Conservation (phyloP, 2,113 vertebrate genomes). For the Pomatostomus ruficeps region DNA sequence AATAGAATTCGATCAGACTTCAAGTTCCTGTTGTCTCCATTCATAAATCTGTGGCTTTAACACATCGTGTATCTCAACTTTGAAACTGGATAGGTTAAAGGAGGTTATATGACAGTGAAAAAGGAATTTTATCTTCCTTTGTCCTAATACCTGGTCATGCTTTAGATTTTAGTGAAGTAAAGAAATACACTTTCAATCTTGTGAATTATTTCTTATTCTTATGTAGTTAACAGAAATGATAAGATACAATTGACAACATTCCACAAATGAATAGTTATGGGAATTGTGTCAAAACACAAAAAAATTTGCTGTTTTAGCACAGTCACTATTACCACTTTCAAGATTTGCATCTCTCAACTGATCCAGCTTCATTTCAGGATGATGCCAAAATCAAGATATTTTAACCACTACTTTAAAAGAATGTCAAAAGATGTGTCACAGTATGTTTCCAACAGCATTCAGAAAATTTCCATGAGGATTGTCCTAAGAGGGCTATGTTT, state of each 20-base stretch:
- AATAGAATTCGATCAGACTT: neutral
- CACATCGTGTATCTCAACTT: neutral
- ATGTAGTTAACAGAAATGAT: neutral
- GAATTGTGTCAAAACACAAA: neutral
- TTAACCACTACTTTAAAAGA: neutral
- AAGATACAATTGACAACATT: neutral
- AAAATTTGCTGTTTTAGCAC: neutral
- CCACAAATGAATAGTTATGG: neutral
- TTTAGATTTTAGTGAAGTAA: neutral
- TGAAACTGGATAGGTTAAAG: neutral
- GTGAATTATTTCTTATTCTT: neutral
- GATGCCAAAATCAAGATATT: neutral
- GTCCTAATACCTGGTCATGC: rapidly evolving
- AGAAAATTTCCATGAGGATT: neutral
- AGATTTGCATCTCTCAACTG: neutral
- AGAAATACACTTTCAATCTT: neutral
- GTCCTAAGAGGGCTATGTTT: neutral
- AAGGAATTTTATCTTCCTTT: neutral
- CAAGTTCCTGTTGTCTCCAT: neutral
- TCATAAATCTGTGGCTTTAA: neutral
- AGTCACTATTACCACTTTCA: rapidly evolving
- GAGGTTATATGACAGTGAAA: neutral
- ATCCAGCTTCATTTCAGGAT: neutral
- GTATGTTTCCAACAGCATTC: neutral
- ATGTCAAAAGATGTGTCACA: neutral